Base-by-base conservation (phyloP, 2,113 vertebrate species). In the Elaphurus davidianus region DNA sequence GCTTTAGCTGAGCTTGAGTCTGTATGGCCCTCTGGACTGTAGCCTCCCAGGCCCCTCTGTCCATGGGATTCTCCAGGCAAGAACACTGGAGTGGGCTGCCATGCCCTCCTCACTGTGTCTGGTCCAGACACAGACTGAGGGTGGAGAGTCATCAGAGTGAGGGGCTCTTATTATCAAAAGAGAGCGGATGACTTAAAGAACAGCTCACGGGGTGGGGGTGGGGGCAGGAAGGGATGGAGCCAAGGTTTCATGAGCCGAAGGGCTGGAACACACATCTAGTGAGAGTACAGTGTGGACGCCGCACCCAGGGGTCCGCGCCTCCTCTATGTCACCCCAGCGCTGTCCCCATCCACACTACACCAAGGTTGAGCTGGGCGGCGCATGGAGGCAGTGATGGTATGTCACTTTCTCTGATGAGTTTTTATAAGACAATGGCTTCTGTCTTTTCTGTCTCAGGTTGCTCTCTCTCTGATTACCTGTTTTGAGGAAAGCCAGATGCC, bases 231-330 rank as follows among this genome's bases (percentile, higher is more conserved):
- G 45, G 21, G 40, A 47, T 19, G 40, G 57, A 13, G 28, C 45
- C 33, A 14, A 19, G 16, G n/a, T 45, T 33, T 71, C 19, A 17
- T 43, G 25, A 59, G 25, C 10, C 3, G 0, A 3, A 6, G 12
- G n/a, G 21, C 1, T 16, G 19, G 16, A 43, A 5, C 8, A 16
- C 40, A 45, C 59, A 28, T 13, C 10, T 45, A 47, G 55, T 13
- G 74, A 62, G 30, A 5, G 21, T 19, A 4, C 1, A 40, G 8
- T 43, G 5, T 15, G 36, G 33, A 55, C 45, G 11, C 3, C 16
- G 16, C 10, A 4, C 45, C 9, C 62, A 1, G 7, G 12, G 30
- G 25, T 60, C 6, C 13, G 0, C 5, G 11, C 25, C 3, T 40
- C 23, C 36, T 74, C 0, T 6, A 33, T 27, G 74, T 40, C 0